A percentile compares a stretch with the other conserved stretches of the same genome.
These are phyloP conservation scores for Hyla sarda DNA, from an alignment of 2,113 vertebrate species.

Conservation along the genomic window DNA sequence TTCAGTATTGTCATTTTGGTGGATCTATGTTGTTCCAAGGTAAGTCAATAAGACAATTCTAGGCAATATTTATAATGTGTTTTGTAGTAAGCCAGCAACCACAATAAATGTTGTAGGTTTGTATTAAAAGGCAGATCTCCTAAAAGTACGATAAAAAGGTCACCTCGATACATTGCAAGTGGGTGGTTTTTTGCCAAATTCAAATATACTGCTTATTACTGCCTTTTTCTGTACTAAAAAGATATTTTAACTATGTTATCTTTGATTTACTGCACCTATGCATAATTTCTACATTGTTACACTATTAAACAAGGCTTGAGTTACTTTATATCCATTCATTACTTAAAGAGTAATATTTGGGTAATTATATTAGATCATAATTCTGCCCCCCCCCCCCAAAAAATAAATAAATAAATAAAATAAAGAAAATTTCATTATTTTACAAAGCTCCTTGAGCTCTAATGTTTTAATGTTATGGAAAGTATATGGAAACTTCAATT, in stretches of 20 bases:
- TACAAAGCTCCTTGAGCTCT: conserved; percentile 24
- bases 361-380: too few species aligned
- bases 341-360: neutral
- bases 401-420: neutral
- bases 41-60: neutral
- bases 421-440: neutral
- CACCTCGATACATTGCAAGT: neutral
- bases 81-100: neutral
- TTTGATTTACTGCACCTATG: too few species aligned
- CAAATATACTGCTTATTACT: neutral
- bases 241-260: too few species aligned
- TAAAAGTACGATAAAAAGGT: neutral
- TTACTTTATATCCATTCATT: neutral
- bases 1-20: neutral
- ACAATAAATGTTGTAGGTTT: neutral
- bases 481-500: conserved; percentile 9
- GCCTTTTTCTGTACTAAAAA: too few species aligned
- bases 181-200: neutral
- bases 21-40: neutral
- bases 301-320: neutral
- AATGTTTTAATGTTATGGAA: conserved; percentile 4
- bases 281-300: too few species aligned
- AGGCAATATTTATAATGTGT: neutral
- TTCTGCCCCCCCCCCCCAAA: too few species aligned
- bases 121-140: neutral